Evolutionary conservation across 2,888 invertebrate genomes (phyloP).

Genomic region (Plebejus melissa): DNA sequence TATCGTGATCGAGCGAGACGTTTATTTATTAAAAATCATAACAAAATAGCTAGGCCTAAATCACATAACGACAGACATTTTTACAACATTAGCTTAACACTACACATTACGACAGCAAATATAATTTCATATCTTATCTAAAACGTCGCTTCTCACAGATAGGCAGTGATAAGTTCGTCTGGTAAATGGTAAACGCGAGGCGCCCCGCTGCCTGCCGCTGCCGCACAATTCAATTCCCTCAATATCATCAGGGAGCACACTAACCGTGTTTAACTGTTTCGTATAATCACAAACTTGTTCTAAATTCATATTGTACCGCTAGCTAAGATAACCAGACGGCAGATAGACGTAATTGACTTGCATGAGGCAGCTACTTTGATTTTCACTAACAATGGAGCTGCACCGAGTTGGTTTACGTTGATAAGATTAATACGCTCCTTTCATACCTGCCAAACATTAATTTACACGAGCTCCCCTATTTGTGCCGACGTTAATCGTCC

Average conservation of each 20-base stretch:
- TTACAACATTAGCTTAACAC: not conserved
- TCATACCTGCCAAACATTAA: constrained; percentile 22
- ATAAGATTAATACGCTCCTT: constrained; percentile 17
- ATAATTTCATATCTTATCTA: constrained; percentile 21
- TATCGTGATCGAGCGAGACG: not conserved
- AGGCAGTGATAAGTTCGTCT: constrained; percentile 7
- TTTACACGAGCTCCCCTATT: constrained; percentile 6
- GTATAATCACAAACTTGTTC: constrained; percentile 55
- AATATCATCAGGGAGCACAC: constrained; percentile 49
- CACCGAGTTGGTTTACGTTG: constrained; percentile 1
- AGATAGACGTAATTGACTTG: constrained; percentile 75
- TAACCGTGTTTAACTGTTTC: constrained; percentile 64
- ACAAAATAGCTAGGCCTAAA: not conserved
- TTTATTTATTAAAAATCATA: not conserved
- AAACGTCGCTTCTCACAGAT: constrained; percentile 1
- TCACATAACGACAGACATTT: not conserved
- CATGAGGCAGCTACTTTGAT: constrained; percentile 71
- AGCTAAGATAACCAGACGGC: constrained; percentile 66
- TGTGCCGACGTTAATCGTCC: not conserved
- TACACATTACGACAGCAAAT: not conserved
- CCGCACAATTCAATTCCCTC: constrained; percentile 55
- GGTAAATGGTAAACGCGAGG: not conserved
- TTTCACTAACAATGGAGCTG: constrained; percentile 39
- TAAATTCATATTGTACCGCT: constrained; percentile 68
- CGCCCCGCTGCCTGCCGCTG: constrained; percentile 25